Percentiles rank a stretch among this genome's conserved stretches.
phyloP scores from a whole-genome alignment of 1,140 invertebrate species.

The Archivesica marissinica region DNA sequence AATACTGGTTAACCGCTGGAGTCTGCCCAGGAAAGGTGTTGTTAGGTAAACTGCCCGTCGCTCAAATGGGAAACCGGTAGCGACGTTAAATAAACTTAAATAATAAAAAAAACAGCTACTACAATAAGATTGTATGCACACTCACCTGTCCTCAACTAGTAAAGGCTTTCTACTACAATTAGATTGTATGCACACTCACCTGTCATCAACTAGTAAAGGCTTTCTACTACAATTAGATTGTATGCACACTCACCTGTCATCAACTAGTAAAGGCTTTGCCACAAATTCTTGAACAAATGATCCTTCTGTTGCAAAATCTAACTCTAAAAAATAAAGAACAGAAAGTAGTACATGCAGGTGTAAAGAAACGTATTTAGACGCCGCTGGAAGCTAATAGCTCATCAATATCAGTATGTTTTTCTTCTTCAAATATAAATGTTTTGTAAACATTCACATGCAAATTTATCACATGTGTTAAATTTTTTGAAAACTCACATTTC shows the following conservation, averaged over 20 bases:
- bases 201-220: neutral
- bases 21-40: too few relatives aligned
- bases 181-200: neutral
- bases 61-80: conserved; percentile 4
- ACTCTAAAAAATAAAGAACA: conserved; percentile 82
- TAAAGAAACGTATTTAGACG: too few relatives aligned
- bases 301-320: conserved; percentile 90
- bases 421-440: too few relatives aligned
- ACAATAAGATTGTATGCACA: neutral
- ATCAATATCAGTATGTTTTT: too few relatives aligned
- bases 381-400: too few relatives aligned
- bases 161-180: neutral
- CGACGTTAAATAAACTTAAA: neutral
- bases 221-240: neutral
- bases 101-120: neutral
- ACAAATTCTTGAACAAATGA: conserved; percentile 96
- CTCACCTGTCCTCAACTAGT: neutral
- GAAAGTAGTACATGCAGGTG: too few relatives aligned
- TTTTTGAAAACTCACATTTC: too few relatives aligned
- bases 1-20: too few relatives aligned
- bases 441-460: too few relatives aligned
- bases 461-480: too few relatives aligned
- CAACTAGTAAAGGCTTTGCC: conserved; percentile 89
- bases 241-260: conserved; percentile 79
- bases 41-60: too few relatives aligned